Percentiles rank a stretch among this genome's conserved stretches.
phyloP scores from a whole-genome alignment of 2,113 vertebrate species.

The Picathartes gymnocephalus region DNA sequence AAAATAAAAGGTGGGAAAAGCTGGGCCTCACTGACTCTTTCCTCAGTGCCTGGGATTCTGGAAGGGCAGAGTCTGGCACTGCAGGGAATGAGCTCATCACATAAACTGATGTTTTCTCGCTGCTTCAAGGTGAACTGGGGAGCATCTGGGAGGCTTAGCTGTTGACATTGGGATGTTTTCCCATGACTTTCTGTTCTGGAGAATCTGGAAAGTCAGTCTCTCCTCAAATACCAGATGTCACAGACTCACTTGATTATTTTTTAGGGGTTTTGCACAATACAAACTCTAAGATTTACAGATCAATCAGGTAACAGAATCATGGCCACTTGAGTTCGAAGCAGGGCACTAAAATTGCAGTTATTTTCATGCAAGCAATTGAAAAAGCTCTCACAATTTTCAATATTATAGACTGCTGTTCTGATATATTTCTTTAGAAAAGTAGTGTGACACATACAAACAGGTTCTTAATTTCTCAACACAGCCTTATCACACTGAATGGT shows the following conservation, averaged over 20 bases:
- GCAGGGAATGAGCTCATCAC: not conserved
- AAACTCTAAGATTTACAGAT: not conserved
- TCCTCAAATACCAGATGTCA: not conserved
- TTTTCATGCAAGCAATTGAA: not conserved
- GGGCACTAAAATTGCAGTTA: not conserved
- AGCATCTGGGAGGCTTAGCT: not conserved
- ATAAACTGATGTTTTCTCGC: accelerated
- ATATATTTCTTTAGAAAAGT: not conserved
- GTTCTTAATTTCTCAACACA: not conserved
- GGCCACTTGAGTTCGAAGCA: not conserved
- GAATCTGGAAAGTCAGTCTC: not conserved
- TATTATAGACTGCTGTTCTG: not conserved
- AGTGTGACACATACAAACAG: not conserved
- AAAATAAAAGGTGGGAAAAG: not conserved
- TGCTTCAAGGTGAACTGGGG: not conserved
- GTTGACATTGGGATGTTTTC: not conserved
- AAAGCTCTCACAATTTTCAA: not conserved
- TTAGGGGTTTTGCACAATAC: not conserved
- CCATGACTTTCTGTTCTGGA: not conserved
- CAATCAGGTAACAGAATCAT: not conserved
- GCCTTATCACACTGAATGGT: not conserved
- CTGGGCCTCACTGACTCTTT: not conserved
- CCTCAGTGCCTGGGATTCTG: not conserved
- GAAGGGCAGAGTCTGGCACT: not conserved
- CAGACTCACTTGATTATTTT: not conserved